Conservation (phyloP, 2,888 invertebrate species). For the Nemapogon koenigi region DNA sequence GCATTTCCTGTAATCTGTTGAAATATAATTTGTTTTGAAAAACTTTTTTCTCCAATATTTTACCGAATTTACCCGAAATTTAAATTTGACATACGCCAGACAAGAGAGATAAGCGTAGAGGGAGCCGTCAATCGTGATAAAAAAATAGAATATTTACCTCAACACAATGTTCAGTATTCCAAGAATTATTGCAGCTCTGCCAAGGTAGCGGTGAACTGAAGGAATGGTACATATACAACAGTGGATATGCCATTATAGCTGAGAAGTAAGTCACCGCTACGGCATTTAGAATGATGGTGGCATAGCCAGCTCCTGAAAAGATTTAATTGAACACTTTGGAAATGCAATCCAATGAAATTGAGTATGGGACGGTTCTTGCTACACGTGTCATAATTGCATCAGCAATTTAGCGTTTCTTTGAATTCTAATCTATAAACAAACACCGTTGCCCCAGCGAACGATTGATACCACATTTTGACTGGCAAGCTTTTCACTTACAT, state of each 20-base stretch:
- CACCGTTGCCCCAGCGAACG: too few relatives aligned
- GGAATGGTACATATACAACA: conserved; percentile 79
- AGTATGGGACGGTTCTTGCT: too few relatives aligned
- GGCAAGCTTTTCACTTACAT: too few relatives aligned
- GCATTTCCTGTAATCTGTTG: conserved; percentile 48
- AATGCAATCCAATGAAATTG: too few relatives aligned
- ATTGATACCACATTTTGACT: too few relatives aligned
- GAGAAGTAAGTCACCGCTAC: conserved; percentile 86
- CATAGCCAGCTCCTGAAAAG: conserved; percentile 81
- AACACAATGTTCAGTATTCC: conserved; percentile 82
- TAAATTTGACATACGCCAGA: not conserved
- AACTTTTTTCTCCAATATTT: not conserved
- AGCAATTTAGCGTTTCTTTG: too few relatives aligned
- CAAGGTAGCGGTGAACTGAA: conserved; percentile 74
- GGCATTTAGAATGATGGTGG: conserved; percentile 79
- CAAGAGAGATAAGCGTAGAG: not conserved
- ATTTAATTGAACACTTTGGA: too few relatives aligned
- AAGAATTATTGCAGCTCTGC: conserved; percentile 77
- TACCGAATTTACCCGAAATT: not conserved
- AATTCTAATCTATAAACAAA: too few relatives aligned
- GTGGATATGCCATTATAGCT: conserved; percentile 83
- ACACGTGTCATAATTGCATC: too few relatives aligned
- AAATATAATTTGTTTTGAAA: conserved; percentile 3
- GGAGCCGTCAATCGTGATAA: not conserved
- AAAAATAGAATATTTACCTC: conserved; percentile 41